Conservation (phyloP, 2,797 vertebrate species). For the Trachops cirrhosus region DNA sequence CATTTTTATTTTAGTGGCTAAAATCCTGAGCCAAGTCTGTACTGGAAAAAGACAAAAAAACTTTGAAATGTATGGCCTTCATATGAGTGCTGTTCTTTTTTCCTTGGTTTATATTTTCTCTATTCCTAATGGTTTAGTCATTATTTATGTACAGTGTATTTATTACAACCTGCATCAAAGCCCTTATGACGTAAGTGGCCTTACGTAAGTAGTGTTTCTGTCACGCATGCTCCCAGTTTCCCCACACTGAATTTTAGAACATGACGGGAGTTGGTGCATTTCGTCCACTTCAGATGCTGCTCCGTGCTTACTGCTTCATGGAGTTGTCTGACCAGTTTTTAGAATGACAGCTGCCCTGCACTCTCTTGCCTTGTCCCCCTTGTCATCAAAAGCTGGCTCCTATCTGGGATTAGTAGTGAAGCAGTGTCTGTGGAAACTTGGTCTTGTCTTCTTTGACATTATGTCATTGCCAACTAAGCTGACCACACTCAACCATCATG, state of each 20-base stretch:
- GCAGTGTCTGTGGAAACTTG: not conserved
- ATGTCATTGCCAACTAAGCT: not conserved
- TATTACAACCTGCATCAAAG: not conserved
- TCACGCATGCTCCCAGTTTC: not conserved
- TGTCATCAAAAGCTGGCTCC: not conserved
- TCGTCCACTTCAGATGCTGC: not conserved
- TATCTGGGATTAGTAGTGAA: not conserved
- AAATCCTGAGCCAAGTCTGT: not conserved
- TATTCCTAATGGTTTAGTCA: not conserved
- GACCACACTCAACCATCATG: not conserved
- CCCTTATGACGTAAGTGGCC: not conserved
- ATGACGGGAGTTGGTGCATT: not conserved
- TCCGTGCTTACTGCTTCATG: not conserved
- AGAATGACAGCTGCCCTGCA: not conserved
- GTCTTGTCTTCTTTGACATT: not conserved
- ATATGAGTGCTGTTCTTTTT: not conserved
- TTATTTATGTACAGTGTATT: not conserved
- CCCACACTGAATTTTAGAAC: not conserved
- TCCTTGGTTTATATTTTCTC: not conserved
- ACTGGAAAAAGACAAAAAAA: not conserved
- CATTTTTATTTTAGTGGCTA: constrained; percentile 7
- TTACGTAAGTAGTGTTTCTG: not conserved
- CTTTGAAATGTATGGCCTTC: not conserved
- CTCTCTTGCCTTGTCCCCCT: not conserved
- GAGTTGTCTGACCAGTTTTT: not conserved